Base-by-base conservation (phyloP, 2,888 invertebrate genomes). In the Dilophus febrilis region DNA sequence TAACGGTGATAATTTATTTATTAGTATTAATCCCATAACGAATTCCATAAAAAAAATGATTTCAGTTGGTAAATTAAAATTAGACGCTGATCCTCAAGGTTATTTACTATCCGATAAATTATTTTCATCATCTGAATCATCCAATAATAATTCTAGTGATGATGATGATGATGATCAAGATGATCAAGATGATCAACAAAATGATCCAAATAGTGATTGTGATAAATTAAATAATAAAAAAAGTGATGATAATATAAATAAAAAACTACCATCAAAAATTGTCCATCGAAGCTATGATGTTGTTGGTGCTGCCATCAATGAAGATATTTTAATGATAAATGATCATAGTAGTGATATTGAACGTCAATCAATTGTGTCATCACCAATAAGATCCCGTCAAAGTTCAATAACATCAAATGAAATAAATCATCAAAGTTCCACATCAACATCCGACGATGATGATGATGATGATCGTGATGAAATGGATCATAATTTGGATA, bases 41-140 rank as follows among this genome's bases (percentile, higher is more conserved):
- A 6, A 22, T 31, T 7, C 31, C 13, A 31, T 13, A 31, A 31
- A 44, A 6, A 22, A 49, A 38, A 51, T 52, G 51, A 50, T 50
- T 43, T 49, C 51, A 42, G 46, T 51, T 40, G 51, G 49, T 14
- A 48, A 48, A 45, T 43, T 44, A 19, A 47, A 46, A 35, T 38
- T 39, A 14, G 33, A 30, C 30, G 19, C 40, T 12, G 37, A 37
- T 22, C 36, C 36, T 28, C 36, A 28, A 33, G 66, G 67, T 8
- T 64, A 66, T 50, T 50, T 68, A 38, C 58, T 59, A 40, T 61
- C 64, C 31, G 67, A 76, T 52, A 71, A 69, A 53, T 67, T 70
- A 35, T 72, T 68, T 28, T 69, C 70, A 14, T 70, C 71, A 1
- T 65, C 67, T 40, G 67, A 67, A 45, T 68, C 69, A 3, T 64